Conservation (phyloP, 2,797 vertebrate species). For the Sebastes reedi region DNA sequence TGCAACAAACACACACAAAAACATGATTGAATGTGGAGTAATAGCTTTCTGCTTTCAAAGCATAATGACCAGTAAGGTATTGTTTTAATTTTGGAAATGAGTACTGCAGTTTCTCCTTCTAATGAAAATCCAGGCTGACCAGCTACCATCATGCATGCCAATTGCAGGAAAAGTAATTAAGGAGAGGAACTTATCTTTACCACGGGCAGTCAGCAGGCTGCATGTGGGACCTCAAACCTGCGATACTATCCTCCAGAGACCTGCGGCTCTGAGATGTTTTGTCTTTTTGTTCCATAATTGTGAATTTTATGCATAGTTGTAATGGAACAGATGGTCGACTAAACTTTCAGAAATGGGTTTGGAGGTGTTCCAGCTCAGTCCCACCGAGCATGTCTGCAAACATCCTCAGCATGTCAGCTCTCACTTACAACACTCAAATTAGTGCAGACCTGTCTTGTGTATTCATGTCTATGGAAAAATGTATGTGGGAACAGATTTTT, state of each 20-base stretch:
- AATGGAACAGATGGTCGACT: slow-evolving; percentile 73
- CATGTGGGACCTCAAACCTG: slow-evolving; percentile 41
- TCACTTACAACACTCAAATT: slow-evolving; percentile 53
- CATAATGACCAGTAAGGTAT: not conserved
- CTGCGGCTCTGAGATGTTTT: slow-evolving; percentile 44
- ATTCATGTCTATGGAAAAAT: slow-evolving; percentile 14
- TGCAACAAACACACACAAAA: not conserved
- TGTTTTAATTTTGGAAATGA: slow-evolving; percentile 37
- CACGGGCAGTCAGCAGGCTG: slow-evolving; percentile 33
- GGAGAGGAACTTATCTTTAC: slow-evolving; percentile 52
- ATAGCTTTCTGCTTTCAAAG: slow-evolving; percentile 4
- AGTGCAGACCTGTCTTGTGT: slow-evolving; percentile 31
- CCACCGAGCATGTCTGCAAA: slow-evolving; percentile 70
- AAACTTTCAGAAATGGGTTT: slow-evolving; percentile 71
- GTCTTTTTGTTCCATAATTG: slow-evolving; percentile 62
- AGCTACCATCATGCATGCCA: slow-evolving; percentile 31
- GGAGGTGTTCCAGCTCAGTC: slow-evolving; percentile 68
- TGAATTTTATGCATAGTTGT: slow-evolving; percentile 62
- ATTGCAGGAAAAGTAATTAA: slow-evolving; percentile 55
- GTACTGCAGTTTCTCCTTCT: slow-evolving; percentile 18
- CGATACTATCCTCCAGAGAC: slow-evolving; percentile 49
- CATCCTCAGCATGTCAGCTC: slow-evolving; percentile 57
- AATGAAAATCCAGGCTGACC: slow-evolving; percentile 38
- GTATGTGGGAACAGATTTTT: not conserved
- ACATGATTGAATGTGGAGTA: not conserved